These are phyloP conservation scores for Ceuthmochares aereus DNA, from an alignment of 2,113 vertebrate species.

Conservation along the genomic window DNA sequence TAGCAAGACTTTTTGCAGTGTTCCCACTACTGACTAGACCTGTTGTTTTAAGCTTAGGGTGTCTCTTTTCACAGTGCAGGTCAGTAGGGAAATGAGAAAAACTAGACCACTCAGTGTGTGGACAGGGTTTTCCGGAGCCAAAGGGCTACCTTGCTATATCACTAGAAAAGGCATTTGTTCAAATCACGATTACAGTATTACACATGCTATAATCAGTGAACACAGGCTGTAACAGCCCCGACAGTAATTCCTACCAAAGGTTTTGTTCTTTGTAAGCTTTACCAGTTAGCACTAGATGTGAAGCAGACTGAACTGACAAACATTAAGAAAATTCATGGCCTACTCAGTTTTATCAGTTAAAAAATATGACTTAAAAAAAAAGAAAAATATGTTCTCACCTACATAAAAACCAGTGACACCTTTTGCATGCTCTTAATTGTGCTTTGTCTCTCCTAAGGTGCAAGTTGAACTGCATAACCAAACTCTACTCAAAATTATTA, in stretches of 20 bases:
- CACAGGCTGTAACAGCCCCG: neutral
- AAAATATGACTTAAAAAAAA: neutral
- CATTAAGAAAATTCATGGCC: neutral
- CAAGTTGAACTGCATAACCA: neutral
- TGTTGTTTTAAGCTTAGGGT: neutral
- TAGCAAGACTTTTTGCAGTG: neutral
- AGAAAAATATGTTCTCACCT: neutral
- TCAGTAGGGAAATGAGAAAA: constrained; percentile 5
- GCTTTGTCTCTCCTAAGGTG: neutral
- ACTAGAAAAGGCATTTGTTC: neutral
- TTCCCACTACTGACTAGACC: neutral
- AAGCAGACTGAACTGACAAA: neutral
- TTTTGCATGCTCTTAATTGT: neutral
- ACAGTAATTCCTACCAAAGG: neutral
- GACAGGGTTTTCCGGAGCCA: neutral
- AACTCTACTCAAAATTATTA: neutral
- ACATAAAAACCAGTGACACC: neutral
- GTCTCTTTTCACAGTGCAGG: neutral
- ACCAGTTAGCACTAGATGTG: neutral
- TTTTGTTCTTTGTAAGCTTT: neutral
- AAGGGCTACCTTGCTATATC: neutral
- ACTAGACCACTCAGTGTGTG: neutral
- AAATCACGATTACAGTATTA: neutral
- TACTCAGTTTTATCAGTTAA: neutral
- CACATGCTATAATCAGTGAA: neutral